These are phyloP conservation scores for Dryobota labecula DNA, from an alignment of 2,888 invertebrate genomes.

Conservation along the genomic window DNA sequence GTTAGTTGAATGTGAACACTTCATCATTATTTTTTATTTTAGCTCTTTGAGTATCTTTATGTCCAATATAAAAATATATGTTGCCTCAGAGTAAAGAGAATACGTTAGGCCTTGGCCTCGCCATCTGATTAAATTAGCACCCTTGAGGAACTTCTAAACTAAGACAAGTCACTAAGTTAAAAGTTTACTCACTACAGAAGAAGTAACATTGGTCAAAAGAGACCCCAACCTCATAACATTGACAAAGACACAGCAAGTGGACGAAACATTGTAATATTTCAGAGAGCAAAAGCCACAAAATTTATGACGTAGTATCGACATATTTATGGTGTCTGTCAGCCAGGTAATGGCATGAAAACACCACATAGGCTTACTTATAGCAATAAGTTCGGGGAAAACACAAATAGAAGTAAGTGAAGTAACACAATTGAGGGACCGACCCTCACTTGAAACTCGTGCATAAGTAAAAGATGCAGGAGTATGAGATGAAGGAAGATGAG, in stretches of 20 bases:
- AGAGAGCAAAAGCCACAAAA: constrained; percentile 75
- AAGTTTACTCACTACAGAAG: no score
- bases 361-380: constrained; percentile 81
- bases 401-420: constrained; percentile 76
- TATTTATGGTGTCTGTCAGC: constrained; percentile 88
- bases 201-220: constrained; percentile 6
- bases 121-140: not conserved
- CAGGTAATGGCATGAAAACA: constrained; percentile 90
- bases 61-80: not conserved
- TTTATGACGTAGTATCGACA: constrained; percentile 83
- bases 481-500: constrained; percentile 67
- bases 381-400: constrained; percentile 81
- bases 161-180: not conserved
- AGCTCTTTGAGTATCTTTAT: not conserved
- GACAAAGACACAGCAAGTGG: constrained; percentile 56
- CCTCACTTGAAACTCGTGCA: constrained; percentile 76
- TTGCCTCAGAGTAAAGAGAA: not conserved
- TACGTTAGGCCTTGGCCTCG: not conserved
- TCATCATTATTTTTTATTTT: not conserved
- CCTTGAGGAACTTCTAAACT: not conserved
- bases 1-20: not conserved
- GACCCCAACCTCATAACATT: constrained; percentile 29
- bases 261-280: constrained; percentile 73
- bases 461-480: constrained; percentile 75
- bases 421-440: constrained; percentile 77